Percentiles rank a stretch among this genome's conserved stretches.
These are phyloP conservation scores for Penaeus japonicus DNA, from an alignment of 1,140 invertebrate species.

Conservation along the genomic window DNA sequence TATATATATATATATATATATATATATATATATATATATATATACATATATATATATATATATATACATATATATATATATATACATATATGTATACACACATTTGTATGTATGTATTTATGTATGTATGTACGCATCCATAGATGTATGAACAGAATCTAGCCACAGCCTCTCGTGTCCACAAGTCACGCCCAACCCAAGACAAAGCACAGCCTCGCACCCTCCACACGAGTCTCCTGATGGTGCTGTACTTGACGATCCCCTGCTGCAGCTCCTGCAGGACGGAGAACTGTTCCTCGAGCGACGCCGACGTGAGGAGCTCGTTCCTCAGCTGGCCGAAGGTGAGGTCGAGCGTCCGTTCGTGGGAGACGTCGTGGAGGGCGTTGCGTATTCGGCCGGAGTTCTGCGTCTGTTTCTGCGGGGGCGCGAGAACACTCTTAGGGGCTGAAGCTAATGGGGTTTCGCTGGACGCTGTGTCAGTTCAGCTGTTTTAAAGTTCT, in stretches of 20 bases:
- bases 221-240: conserved; percentile 46
- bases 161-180: too few species aligned
- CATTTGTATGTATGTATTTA: too few species aligned
- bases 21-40: conserved; percentile 6
- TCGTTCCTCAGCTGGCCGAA: conserved; percentile 26
- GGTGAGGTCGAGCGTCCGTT: conserved; percentile 3
- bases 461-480: too few species aligned
- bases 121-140: too few species aligned
- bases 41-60: too few species aligned
- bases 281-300: conserved; percentile 36
- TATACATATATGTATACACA: too few species aligned
- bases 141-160: too few species aligned
- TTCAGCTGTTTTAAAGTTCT: neutral
- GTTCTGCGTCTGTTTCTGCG: conserved; percentile 4
- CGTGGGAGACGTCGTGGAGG: conserved; percentile 7
- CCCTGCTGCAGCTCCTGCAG: conserved; percentile 41
- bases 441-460: neutral
- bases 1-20: neutral
- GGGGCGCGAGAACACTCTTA: neutral
- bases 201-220: neutral
- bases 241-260: conserved; percentile 16
- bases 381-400: neutral
- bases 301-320: neutral
- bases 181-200: too few species aligned
- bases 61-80: too few species aligned